Percentiles rank a stretch among this genome's conserved stretches.
phyloP scores from a whole-genome alignment of 53 echinoderm and acorn worm species.

The Luidia sarsii region DNA sequence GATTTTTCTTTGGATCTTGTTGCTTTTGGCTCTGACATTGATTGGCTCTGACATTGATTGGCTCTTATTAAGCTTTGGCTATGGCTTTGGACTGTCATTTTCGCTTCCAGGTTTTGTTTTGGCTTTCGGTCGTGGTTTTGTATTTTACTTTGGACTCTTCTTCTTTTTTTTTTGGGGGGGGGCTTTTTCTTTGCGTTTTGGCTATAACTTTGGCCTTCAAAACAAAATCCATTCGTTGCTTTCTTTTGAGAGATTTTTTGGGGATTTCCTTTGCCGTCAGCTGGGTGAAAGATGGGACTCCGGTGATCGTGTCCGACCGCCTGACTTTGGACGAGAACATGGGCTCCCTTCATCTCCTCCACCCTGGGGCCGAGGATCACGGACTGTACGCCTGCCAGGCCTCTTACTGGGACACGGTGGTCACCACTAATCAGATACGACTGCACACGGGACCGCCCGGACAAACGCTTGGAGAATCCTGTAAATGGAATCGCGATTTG shows the following conservation, averaged over 20 bases:
- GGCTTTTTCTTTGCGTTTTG: not conserved
- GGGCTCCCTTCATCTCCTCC: constrained; percentile 2
- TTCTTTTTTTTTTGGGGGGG: too few species aligned
- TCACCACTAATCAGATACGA: constrained; percentile 35
- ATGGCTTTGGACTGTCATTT: too few species aligned
- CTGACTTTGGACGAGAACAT: not conserved
- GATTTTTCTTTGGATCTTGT: too few species aligned
- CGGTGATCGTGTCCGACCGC: not conserved
- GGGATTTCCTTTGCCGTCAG: not conserved
- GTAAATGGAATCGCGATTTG: too few species aligned
- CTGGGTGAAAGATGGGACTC: constrained; percentile 9
- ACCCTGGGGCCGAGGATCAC: not conserved
- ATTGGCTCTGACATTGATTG: too few species aligned
- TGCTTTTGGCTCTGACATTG: too few species aligned
- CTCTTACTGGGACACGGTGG: not conserved
- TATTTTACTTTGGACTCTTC: too few species aligned
- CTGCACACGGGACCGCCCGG: constrained; percentile 29
- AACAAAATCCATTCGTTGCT: not conserved
- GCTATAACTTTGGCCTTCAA: not conserved
- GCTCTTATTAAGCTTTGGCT: too few species aligned
- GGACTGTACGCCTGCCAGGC: constrained; percentile 27
- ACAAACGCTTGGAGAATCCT: constrained; percentile 6
- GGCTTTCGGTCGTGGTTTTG: too few species aligned
- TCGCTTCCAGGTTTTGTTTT: too few species aligned
- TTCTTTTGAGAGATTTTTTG: too few species aligned